Percentiles rank a stretch among this genome's conserved stretches.
phyloP scores from a whole-genome alignment of 2,888 invertebrate species.

The Poecilus cupreus region DNA sequence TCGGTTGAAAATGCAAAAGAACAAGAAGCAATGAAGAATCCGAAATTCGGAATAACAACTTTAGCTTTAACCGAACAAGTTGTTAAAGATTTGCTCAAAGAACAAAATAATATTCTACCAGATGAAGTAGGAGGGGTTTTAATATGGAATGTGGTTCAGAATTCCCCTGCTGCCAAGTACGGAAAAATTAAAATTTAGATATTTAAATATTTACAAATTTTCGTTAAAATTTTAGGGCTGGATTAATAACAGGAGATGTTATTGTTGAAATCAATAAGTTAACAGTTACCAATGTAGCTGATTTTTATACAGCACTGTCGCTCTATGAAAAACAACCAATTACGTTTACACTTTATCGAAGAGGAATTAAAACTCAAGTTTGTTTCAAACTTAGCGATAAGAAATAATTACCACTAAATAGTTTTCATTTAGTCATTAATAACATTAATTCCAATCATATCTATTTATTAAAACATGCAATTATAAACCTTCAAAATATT shows the following conservation, averaged over 20 bases:
- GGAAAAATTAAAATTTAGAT: not conserved
- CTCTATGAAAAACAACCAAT: not conserved
- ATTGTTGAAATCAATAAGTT: slow-evolving; percentile 83
- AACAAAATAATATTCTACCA: slow-evolving; percentile 78
- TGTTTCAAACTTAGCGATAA: slow-evolving; percentile 13
- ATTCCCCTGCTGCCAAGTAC: slow-evolving; percentile 38
- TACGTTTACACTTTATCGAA: slow-evolving; percentile 14
- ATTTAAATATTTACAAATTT: slow-evolving; percentile 34
- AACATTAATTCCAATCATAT: too few relatives aligned
- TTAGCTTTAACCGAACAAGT: slow-evolving; percentile 84
- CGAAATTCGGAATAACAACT: slow-evolving; percentile 92
- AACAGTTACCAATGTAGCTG: slow-evolving; percentile 75
- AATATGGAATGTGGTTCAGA: slow-evolving; percentile 85
- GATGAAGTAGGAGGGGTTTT: slow-evolving; percentile 84
- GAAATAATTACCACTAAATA: not conserved
- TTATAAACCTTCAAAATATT: too few relatives aligned
- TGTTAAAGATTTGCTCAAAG: slow-evolving; percentile 80
- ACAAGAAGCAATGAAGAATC: slow-evolving; percentile 67
- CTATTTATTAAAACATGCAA: too few relatives aligned
- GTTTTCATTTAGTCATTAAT: too few relatives aligned
- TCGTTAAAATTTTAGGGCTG: slow-evolving; percentile 79
- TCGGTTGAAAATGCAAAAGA: slow-evolving; percentile 65
- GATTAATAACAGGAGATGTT: slow-evolving; percentile 87
- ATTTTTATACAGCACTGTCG: slow-evolving; percentile 23
- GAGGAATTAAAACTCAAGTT: slow-evolving; percentile 8